Percentiles rank a stretch among this genome's conserved stretches.
Conservation (phyloP, 1,140 invertebrate species). For the Drosophila seguyi region DNA sequence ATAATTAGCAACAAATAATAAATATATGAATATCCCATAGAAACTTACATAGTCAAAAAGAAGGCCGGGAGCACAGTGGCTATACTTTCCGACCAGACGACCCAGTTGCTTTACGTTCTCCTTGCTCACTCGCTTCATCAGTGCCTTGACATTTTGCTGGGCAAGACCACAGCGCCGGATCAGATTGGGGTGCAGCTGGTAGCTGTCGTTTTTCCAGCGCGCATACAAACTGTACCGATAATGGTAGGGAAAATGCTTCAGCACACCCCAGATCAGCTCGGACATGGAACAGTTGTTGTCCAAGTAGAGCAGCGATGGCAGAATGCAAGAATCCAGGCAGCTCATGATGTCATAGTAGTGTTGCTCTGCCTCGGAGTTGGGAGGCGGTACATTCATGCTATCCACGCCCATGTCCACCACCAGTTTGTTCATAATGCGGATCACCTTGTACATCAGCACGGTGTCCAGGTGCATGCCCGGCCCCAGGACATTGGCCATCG, state of each 20-base stretch:
- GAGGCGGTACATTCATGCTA: conserved; percentile 67
- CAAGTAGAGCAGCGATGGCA: conserved; percentile 96
- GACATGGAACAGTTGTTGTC: conserved; percentile 98
- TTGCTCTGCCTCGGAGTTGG: conserved; percentile 68
- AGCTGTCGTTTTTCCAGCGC: conserved; percentile 97
- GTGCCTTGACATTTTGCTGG: conserved; percentile 96
- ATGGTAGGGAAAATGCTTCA: conserved; percentile 97
- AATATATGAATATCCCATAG: no score
- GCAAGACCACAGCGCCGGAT: conserved; percentile 93
- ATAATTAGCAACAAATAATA: no score
- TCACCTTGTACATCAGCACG: conserved; percentile 94
- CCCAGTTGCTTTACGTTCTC: conserved; percentile 99
- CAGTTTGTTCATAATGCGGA: conserved; percentile 87
- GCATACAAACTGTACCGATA: conserved; percentile 96
- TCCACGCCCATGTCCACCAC: conserved; percentile 78
- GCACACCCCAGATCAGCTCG: conserved; percentile 97
- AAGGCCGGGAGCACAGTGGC: conserved; percentile 97
- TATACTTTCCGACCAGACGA: conserved; percentile 97
- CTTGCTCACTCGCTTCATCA: conserved; percentile 99
- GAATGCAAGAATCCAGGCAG: conserved; percentile 93
- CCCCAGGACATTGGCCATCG: conserved; percentile 95
- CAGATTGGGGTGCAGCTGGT: conserved; percentile 92
- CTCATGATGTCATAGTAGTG: conserved; percentile 90
- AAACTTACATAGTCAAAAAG: conserved; percentile 96
- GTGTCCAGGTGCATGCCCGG: conserved; percentile 95